These are phyloP conservation scores for Cerastis rubricosa DNA, from an alignment of 2,888 invertebrate genomes.

Conservation along the genomic window DNA sequence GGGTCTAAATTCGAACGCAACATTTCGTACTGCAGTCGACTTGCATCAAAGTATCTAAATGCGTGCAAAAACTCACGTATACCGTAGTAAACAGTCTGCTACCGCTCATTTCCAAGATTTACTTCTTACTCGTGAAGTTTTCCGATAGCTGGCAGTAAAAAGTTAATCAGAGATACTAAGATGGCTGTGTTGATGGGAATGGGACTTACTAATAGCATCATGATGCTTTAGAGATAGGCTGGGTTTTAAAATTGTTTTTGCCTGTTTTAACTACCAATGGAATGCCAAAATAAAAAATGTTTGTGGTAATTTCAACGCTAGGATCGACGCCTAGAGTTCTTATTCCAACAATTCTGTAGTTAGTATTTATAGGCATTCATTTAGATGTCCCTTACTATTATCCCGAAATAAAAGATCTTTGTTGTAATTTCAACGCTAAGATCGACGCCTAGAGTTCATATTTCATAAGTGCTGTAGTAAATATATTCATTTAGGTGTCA, in stretches of 20 bases:
- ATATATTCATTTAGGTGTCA: too few species aligned
- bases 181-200: conserved; percentile 4
- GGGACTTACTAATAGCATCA: conserved; percentile 3
- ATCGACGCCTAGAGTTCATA: too few species aligned
- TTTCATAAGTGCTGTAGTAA: too few species aligned
- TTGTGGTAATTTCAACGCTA: background rate
- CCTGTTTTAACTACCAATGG: background rate
- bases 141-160: conserved; percentile 37
- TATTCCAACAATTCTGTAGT: background rate
- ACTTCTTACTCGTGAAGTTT: conserved; percentile 17
- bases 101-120: conserved; percentile 51
- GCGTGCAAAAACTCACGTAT: conserved; percentile 8
- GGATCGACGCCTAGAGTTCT: background rate
- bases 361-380: background rate
- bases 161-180: conserved; percentile 9
- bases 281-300: background rate
- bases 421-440: too few species aligned
- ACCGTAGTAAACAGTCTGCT: conserved; percentile 9
- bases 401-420: too few species aligned
- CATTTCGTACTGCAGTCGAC: background rate
- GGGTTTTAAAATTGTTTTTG: background rate
- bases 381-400: too few species aligned
- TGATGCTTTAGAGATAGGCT: background rate
- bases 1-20: background rate
- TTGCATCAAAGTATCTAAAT: background rate